Conservation (phyloP, 2,113 vertebrate species). For the Thalassoma bifasciatum region DNA sequence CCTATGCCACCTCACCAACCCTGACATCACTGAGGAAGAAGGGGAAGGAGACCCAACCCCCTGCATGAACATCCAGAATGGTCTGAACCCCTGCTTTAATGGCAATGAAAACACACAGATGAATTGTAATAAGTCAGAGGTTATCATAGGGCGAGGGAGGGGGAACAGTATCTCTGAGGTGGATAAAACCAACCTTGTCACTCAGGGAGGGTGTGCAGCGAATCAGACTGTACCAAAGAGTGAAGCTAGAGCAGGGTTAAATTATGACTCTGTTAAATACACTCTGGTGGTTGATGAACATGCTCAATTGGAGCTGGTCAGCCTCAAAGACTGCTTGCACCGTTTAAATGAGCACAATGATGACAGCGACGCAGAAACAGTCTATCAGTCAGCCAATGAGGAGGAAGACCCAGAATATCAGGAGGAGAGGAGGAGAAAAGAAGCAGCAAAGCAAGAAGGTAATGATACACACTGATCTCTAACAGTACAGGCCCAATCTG, state of each 20-base stretch:
- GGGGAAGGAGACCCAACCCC: slow-evolving; percentile 77
- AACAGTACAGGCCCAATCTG: background rate
- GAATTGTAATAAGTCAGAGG: slow-evolving; percentile 27
- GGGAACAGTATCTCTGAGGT: background rate
- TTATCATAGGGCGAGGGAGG: background rate
- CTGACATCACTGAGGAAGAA: slow-evolving; percentile 95
- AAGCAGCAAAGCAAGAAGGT: slow-evolving; percentile 67
- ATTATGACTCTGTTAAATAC: slow-evolving; percentile 93
- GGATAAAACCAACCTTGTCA: slow-evolving; percentile 1
- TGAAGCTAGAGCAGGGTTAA: slow-evolving; percentile 71
- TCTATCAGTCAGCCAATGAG: slow-evolving; percentile 88
- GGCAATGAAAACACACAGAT: slow-evolving; percentile 19
- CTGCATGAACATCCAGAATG: slow-evolving; percentile 35
- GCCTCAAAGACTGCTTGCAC: slow-evolving; percentile 89
- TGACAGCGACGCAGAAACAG: slow-evolving; percentile 87
- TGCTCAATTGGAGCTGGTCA: slow-evolving; percentile 92
- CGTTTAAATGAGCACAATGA: slow-evolving; percentile 83
- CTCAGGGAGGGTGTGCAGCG: slow-evolving; percentile 13
- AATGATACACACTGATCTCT: background rate
- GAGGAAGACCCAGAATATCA: slow-evolving; percentile 86
- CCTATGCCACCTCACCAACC: slow-evolving; percentile 84
- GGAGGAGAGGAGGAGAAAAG: slow-evolving; percentile 75
- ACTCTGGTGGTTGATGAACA: slow-evolving; percentile 95
- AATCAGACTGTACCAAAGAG: slow-evolving; percentile 49
- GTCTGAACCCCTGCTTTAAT: slow-evolving; percentile 35